These are phyloP conservation scores for Ericerus pela DNA, from an alignment of 1,140 invertebrate genomes.

Conservation along the genomic window DNA sequence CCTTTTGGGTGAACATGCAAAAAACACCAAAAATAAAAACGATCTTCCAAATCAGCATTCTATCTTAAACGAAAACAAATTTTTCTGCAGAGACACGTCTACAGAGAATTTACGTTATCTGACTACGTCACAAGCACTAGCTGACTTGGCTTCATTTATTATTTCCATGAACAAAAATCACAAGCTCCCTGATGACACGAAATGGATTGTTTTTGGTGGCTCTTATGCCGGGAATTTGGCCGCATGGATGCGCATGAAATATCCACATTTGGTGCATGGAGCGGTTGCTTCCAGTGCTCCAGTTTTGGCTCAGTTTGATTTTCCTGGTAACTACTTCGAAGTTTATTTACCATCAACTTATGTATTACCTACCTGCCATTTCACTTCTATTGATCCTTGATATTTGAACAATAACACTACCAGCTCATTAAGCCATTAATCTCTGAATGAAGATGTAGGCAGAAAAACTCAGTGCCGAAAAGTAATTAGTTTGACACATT, in stretches of 20 bases:
- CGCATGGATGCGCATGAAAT: slow-evolving; percentile 77
- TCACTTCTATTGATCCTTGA: too few relatives aligned
- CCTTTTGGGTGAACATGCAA: slow-evolving; percentile 47
- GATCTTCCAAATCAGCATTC: background rate
- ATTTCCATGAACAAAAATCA: slow-evolving; percentile 45
- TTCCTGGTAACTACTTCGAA: slow-evolving; percentile 40
- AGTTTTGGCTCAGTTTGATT: slow-evolving; percentile 67
- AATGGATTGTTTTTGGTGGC: slow-evolving; percentile 84
- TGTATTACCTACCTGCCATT: too few relatives aligned
- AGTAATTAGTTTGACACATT: too few relatives aligned
- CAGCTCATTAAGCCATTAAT: too few relatives aligned
- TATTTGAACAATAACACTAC: too few relatives aligned
- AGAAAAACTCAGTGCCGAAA: too few relatives aligned
- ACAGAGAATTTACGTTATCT: slow-evolving; percentile 42
- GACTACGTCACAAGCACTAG: slow-evolving; percentile 70
- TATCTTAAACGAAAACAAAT: background rate
- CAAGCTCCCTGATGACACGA: slow-evolving; percentile 42
- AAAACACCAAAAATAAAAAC: background rate
- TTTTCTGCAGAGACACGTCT: background rate
- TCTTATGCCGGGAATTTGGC: slow-evolving; percentile 81
- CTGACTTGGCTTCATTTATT: slow-evolving; percentile 71
- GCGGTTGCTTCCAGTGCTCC: slow-evolving; percentile 76
- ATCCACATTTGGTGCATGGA: slow-evolving; percentile 71
- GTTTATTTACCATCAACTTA: too few relatives aligned
- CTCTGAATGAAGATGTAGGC: too few relatives aligned